Evolutionary conservation across 2,113 vertebrate genomes (phyloP), one percentile per base, ranked within the genome.

Genomic region (Psammodynastes pulverulentus): DNA sequence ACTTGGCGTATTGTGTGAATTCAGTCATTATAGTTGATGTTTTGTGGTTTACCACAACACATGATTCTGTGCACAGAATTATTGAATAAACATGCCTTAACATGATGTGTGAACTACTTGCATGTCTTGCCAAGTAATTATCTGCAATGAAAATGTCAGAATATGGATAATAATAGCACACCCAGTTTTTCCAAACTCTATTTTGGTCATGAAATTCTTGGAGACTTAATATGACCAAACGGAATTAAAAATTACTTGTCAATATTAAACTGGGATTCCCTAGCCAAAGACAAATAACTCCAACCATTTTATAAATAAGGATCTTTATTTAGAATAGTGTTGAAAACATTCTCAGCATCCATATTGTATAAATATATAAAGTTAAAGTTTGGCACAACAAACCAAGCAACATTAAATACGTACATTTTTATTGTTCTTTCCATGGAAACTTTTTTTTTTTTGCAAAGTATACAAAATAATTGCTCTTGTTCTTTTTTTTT

Each of bases 301-400:
- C 94, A 94, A 34, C 52, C 93, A 94, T 95, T 96, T 97, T 98
- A 99, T 98, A 99, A 99, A 99, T 99, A 98, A 97, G 95, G 96
- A 93, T 96, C 89, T 98, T 98, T 98, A 98, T 98, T 98, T 97
- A 98, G 97, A 97, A 96, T 97, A 97, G 93, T 97, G 95, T 95
- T 95, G 95, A 94, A 97, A 96, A 96, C 96, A 96, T 97, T 96
- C 94, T 94, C 95, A 96, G 97, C 97, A 97, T 98, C 97, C 98
- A 98, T 97, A 97, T 98, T 1, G 96, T 98, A 98, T 99, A 99
- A 99, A 99, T 98, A 99, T 98, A 99, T 99, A 99, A 98, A 98
- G 97, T 97, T 98, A 97, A 98, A 97, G 96, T 96, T 92, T 97
- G 97, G 97, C 98, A 98, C 98, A 97, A 98, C 98, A 98, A 98